These are phyloP conservation scores for Agrenia bidenticulata DNA, from an alignment of 2,888 invertebrate species.

Conservation along the genomic window DNA sequence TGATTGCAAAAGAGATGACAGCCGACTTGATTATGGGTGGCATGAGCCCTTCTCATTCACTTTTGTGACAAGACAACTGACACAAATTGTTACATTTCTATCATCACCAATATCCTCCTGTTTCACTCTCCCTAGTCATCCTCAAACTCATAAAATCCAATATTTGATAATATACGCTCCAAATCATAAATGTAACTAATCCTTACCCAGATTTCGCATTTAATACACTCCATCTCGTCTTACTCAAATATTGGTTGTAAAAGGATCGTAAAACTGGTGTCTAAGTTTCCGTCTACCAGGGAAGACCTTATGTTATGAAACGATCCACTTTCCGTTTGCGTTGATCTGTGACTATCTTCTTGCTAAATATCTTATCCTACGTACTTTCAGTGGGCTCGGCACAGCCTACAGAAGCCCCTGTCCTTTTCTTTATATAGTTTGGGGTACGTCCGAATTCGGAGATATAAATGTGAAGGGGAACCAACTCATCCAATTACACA, in stretches of 20 bases:
- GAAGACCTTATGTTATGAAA: conserved; percentile 4
- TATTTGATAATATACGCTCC: conserved; percentile 14
- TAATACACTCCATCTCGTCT: conserved; percentile 13
- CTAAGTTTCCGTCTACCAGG: conserved; percentile 4
- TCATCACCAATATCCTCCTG: conserved; percentile 39
- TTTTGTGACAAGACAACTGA: conserved; percentile 39
- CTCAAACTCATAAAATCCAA: conserved; percentile 12
- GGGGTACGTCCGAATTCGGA: no score
- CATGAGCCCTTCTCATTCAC: conserved; percentile 29
- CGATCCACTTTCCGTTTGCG: background rate
- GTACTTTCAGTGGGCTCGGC: no score
- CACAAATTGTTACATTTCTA: conserved; percentile 50
- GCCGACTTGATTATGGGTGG: conserved; percentile 44
- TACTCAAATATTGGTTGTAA: conserved; percentile 21
- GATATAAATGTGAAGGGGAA: conserved; percentile 5
- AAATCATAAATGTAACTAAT: conserved; percentile 12
- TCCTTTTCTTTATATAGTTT: no score
- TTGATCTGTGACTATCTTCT: no score
- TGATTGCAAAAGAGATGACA: conserved; percentile 49
- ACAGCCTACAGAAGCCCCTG: no score
- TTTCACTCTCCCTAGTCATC: conserved; percentile 1
- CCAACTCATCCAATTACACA: conserved; percentile 43
- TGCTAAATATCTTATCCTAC: no score
- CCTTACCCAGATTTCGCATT: conserved; percentile 6
- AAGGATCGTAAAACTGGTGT: conserved; percentile 17